Conservation (phyloP, 1,140 invertebrate genomes). For the Wasmannia auropunctata region DNA sequence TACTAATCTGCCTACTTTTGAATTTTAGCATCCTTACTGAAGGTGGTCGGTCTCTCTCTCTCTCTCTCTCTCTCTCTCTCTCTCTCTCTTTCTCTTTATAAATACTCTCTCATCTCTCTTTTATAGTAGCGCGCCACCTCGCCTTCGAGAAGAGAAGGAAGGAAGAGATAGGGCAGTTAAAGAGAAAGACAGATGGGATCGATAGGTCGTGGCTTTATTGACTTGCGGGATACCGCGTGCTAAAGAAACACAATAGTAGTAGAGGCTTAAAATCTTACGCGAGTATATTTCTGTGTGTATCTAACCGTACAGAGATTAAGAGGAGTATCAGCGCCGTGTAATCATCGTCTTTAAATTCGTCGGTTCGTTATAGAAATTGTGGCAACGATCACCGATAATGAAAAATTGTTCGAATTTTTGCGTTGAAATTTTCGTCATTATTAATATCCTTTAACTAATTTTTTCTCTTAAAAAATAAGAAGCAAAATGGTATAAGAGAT, state of each 20-base stretch:
- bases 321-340: not conserved
- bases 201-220: conserved; percentile 69
- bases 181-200: conserved; percentile 55
- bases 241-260: conserved; percentile 52
- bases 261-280: not conserved
- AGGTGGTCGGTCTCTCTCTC: conserved; percentile 49
- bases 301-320: not conserved
- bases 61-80: too few species aligned
- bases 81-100: too few species aligned
- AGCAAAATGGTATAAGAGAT: not conserved
- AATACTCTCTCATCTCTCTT: conserved; percentile 10
- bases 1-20: not conserved
- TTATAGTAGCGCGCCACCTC: conserved; percentile 9
- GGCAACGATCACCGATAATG: not conserved
- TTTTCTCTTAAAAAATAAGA: not conserved
- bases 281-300: not conserved
- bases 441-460: not conserved
- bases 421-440: not conserved
- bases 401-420: not conserved
- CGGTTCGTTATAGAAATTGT: conserved; percentile 14
- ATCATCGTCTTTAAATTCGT: not conserved
- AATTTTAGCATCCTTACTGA: conserved; percentile 3
- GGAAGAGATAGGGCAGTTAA: not conserved
- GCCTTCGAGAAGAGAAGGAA: conserved; percentile 47
- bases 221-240: conserved; percentile 60